Conservation (phyloP, 2,113 vertebrate species). For the Hoplias malabaricus region DNA sequence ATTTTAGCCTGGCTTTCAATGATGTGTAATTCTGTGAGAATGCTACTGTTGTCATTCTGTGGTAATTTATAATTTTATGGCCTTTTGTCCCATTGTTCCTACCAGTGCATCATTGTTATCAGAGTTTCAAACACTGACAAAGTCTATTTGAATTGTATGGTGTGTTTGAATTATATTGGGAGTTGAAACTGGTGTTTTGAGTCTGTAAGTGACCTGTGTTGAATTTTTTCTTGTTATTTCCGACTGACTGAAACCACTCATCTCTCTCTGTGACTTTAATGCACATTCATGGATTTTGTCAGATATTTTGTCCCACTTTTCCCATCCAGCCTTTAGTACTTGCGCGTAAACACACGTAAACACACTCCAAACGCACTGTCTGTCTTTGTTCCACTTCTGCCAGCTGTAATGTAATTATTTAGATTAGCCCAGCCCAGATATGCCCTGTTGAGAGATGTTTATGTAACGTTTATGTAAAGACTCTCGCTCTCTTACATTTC, state of each 20-base stretch:
- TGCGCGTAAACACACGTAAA: background rate
- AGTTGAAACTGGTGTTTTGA: conserved; percentile 12
- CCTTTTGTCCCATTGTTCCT: conserved; percentile 9
- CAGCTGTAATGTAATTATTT: conserved; percentile 14
- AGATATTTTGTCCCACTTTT: background rate
- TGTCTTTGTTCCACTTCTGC: background rate
- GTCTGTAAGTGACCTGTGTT: background rate
- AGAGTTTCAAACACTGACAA: background rate
- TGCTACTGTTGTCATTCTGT: background rate
- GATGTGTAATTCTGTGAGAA: too few relatives aligned
- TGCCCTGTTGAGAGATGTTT: background rate
- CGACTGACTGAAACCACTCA: background rate
- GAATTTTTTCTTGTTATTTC: conserved; percentile 1
- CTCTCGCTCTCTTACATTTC: conserved; percentile 34
- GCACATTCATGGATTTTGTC: background rate
- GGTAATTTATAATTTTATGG: conserved; percentile 20
- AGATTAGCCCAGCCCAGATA: background rate
- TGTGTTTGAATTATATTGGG: background rate
- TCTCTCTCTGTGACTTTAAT: background rate
- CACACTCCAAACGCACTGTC: background rate
- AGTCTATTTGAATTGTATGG: conserved; percentile 19
- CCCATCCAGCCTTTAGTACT: background rate
- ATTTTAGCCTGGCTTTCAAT: too few relatives aligned
- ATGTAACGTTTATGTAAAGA: conserved; percentile 6
- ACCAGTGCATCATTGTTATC: conserved; percentile 6